phyloP scores from a whole-genome alignment of 2,888 invertebrate species.

The Lycaena phlaeas region DNA sequence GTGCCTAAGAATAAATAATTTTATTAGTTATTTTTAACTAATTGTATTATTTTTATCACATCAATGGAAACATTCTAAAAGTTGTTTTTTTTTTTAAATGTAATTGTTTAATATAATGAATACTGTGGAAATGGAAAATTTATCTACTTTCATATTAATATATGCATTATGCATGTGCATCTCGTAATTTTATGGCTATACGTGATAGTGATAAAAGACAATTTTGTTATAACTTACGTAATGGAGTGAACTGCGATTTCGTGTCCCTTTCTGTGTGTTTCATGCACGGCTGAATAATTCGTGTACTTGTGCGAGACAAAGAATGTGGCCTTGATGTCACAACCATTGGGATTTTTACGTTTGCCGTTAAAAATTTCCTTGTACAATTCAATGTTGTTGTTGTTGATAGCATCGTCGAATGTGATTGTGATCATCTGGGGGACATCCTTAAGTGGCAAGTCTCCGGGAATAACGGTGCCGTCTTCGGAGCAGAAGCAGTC shows the following conservation, averaged over 20 bases:
- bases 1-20: constrained; percentile 73
- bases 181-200: too few species aligned
- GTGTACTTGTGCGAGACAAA: constrained; percentile 95
- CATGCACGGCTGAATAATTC: constrained; percentile 94
- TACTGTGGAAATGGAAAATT: too few species aligned
- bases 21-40: background rate
- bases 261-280: constrained; percentile 92
- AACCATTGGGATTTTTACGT: constrained; percentile 93
- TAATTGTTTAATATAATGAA: too few species aligned
- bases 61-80: too few species aligned
- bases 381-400: constrained; percentile 94
- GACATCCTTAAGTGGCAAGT: constrained; percentile 86
- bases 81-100: too few species aligned
- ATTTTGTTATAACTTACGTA: constrained; percentile 77
- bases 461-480: constrained; percentile 89
- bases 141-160: too few species aligned
- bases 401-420: constrained; percentile 95
- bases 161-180: too few species aligned
- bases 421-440: constrained; percentile 96
- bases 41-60: too few species aligned
- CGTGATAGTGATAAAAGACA: too few species aligned
- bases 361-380: constrained; percentile 92
- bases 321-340: constrained; percentile 93
- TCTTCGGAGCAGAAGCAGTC: constrained; percentile 97
- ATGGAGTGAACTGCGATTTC: constrained; percentile 95